Base-by-base conservation (phyloP, 53 echinoderm and acorn worm species). In the Antedon mediterranea region DNA sequence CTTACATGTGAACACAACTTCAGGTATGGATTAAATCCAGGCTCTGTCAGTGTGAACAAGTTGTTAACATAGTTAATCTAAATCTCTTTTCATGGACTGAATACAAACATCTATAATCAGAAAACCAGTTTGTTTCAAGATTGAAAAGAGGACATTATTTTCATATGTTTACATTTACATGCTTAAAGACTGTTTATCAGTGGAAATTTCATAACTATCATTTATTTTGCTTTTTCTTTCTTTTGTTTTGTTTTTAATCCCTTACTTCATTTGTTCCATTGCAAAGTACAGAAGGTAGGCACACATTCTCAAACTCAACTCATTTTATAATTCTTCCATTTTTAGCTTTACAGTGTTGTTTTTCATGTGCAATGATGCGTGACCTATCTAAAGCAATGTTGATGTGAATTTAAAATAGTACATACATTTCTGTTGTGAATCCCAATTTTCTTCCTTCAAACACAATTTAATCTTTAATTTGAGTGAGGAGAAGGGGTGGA, bases 211-310 rank as follows among this genome's bases (percentile, higher is more conserved):
- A n/a, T n/a, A 41, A 13, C 11, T 57, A 2, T 11, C 57, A 57
- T 57, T 57, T 26, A 57, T 15, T 57, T 57, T 57, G 57, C 57
- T 15, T n/a, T n/a, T n/a, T n/a, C n/a, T 57, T 57, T 57, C 23
- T 23, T 57, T 57, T 57, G 57, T 57, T 57, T 57, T 57, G 9
- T 6, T 57, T 57, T 57, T 57, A 11, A 18, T 18, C 57, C 57
- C n/a, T n/a, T n/a, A n/a, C 57, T 57, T 57, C 57, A 57, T 57
- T 57, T 57, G 57, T 57, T 57, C 57, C 57, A 57, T n/a, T 57
- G 57, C 57, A 57, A 57, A 57, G 57, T 23, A 57, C 57, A 57
- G 57, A 57, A 57, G 57, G 57, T 57, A 57, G 57, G 57, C 57
- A 18, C 23, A 11, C 23, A 57, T 57, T 57, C 57, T 57, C 20